Evolutionary conservation across 2,113 vertebrate species (phyloP), one percentile per base, ranked within the genome.

Genomic region (Mobula birostris): DNA sequence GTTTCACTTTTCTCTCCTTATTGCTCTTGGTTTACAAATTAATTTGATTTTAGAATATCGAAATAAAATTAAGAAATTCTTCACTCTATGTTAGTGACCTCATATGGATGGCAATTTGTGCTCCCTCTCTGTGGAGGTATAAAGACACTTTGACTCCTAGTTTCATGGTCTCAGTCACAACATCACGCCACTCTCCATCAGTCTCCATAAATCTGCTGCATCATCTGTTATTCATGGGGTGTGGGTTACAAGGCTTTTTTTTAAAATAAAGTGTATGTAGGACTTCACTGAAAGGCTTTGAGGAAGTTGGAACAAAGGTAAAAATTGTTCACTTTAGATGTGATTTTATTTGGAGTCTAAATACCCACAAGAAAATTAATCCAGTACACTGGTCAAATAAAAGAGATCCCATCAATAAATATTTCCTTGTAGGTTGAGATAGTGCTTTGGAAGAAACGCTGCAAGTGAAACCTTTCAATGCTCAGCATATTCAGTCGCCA

Each of bases 231-330:
- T 94, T 85, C 11, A 61, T 80, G 79, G 21, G 40, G 21, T 94
- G 94, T 96, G 97, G 96, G 95, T 95, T 96, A 95, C 94, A 95
- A 96, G 96, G 95, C 96, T 96, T 36, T 1, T 96, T 96, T 96
- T 96, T 96, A 96, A 96, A 96, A 96, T 95, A 95, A 95, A 76
- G n/a, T 94, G 19, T 95, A 96, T 95, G 96, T 96, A 97, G 96
- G 96, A 40, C 32, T 93, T 92, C 5, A 56, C 36, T 93, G 70
- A 91, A 29, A 14, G n/a, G 19, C 14, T 68, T 90, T 36, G 24
- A 76, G 40, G 40, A 68, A 21, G 6, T 5, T 4, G 19, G 32
- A 14, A 56, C 9, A 9, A 7, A 74, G 11, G 12, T 93, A 90
- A 90, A 74, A 74, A 93, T 74, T 9, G 48, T 93, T 24, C 70